phyloP scores from a whole-genome alignment of 2,888 invertebrate species.

The Neoaliturus tenellus region DNA sequence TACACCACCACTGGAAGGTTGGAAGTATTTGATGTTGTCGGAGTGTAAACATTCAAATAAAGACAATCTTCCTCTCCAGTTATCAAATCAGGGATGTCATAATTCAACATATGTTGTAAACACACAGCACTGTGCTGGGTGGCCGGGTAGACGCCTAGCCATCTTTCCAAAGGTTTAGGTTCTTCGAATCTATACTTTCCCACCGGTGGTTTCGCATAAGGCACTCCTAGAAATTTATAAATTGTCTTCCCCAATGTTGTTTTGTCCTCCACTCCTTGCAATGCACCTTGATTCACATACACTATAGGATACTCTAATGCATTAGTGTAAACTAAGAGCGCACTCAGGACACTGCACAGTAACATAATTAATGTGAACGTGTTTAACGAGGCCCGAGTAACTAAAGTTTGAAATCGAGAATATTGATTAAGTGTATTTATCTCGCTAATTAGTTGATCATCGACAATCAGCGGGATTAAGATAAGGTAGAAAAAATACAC shows the following conservation, averaged over 20 bases:
- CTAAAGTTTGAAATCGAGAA: not conserved
- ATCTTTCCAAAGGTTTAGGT: not conserved
- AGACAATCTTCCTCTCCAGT: slow-evolving; percentile 52
- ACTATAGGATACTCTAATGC: slow-evolving; percentile 11
- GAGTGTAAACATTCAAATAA: slow-evolving; percentile 48
- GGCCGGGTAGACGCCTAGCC: not conserved
- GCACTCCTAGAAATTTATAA: slow-evolving; percentile 28
- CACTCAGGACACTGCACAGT: no score
- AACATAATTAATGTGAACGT: no score
- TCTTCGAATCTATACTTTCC: slow-evolving; percentile 21
- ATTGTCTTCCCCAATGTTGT: slow-evolving; percentile 16
- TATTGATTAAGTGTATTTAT: not conserved
- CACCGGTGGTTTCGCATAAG: slow-evolving; percentile 32
- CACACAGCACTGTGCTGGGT: not conserved
- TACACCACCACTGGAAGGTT: slow-evolving; percentile 72
- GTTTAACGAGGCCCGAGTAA: no score
- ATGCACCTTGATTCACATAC: not conserved
- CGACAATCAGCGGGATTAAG: not conserved
- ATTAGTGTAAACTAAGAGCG: not conserved
- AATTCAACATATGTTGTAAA: slow-evolving; percentile 38
- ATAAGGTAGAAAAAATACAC: not conserved
- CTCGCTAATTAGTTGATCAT: not conserved
- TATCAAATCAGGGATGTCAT: slow-evolving; percentile 33
- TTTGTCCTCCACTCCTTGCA: slow-evolving; percentile 20
- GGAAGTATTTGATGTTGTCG: not conserved